Base-by-base conservation (phyloP, 2,888 invertebrate genomes). In the Rhabditophanes sp. region DNA sequence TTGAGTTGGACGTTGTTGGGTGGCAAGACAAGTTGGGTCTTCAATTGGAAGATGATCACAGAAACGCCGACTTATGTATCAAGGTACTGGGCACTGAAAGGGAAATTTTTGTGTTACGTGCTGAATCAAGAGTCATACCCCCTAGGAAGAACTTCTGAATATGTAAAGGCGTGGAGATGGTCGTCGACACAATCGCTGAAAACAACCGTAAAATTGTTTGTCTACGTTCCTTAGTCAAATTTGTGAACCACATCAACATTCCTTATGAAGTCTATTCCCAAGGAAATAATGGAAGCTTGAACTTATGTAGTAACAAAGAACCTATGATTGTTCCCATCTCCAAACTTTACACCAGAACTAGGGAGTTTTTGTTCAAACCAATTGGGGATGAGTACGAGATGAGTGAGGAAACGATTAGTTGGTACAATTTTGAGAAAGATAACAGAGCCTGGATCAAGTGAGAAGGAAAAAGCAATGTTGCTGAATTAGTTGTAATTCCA, bases 91-190 rank as follows among this genome's bases (percentile, higher is more conserved):
- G 46, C 20, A 59, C 56, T 65, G 48, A 72, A 48, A 53, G 74
- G 66, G 51, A 72, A 65, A 69, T 90, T 41, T 82, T 82, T 0
- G 78, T 90, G 14, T 76, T 79, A 38, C 76, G 82, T 33, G 82
- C 87, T 0, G 85, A 85, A 66, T 81, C 79, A 64, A 75, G 87
- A 4, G 82, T 79, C 66, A 88, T 85, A 68, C 72, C 77, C n/a
- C 1, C 68, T 90, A 22, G 74, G 75, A 4, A 42, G 44, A 16
- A 72, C 74, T 26, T 61, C 66, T 25, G 72, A 73, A 7, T 52
- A 48, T 37, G 75, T 77, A 3, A 80, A 82, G 57, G 75, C 76
- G 38, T 79, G 82, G 56, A 35, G 0, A 72, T 93, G 29, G 78
- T 93, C 33, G 82, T 82, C 1, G 79, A 84, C 57, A 78, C 85